Evolutionary conservation across 2,113 vertebrate species (phyloP).

Genomic region (Oryzias curvinotus): DNA sequence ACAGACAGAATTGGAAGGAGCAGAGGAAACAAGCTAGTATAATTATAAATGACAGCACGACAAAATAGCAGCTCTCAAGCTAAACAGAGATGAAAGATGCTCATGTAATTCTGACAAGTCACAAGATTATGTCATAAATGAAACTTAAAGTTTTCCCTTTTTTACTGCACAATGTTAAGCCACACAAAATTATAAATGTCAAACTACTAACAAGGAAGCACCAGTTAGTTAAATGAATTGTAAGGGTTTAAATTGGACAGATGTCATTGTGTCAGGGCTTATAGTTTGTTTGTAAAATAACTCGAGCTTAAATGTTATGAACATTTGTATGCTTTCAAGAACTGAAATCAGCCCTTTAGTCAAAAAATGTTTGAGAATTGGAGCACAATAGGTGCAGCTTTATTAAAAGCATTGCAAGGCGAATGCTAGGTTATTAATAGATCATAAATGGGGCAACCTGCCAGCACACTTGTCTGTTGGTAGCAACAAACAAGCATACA

Average conservation of each 20-base stretch:
- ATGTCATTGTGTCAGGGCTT: too few species aligned
- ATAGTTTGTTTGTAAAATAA: too few species aligned
- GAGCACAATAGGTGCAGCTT: conserved; percentile 17
- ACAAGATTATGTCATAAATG: too few species aligned
- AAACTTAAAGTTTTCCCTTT: too few species aligned
- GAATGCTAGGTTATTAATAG: conserved; percentile 64
- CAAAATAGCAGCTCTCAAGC: background rate
- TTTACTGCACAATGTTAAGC: too few species aligned
- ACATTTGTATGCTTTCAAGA: too few species aligned
- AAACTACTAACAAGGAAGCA: too few species aligned
- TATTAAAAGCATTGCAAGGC: conserved; percentile 28
- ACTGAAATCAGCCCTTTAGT: conserved; percentile 16
- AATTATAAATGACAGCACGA: background rate
- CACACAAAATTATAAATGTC: too few species aligned
- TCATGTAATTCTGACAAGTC: too few species aligned
- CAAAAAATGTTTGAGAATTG: conserved; percentile 13
- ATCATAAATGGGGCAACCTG: conserved; percentile 35
- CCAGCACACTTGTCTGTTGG: conserved; percentile 39
- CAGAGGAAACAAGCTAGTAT: background rate
- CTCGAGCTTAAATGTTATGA: background rate
- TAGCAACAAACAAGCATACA: conserved; percentile 26
- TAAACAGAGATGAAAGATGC: background rate
- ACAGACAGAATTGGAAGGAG: too few species aligned
- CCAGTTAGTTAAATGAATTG: too few species aligned
- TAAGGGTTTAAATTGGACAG: too few species aligned